Percentiles rank a stretch among this genome's conserved stretches.
Evolutionary conservation across 2,888 invertebrate species (phyloP).

Genomic region (Bugulina stolonifera): DNA sequence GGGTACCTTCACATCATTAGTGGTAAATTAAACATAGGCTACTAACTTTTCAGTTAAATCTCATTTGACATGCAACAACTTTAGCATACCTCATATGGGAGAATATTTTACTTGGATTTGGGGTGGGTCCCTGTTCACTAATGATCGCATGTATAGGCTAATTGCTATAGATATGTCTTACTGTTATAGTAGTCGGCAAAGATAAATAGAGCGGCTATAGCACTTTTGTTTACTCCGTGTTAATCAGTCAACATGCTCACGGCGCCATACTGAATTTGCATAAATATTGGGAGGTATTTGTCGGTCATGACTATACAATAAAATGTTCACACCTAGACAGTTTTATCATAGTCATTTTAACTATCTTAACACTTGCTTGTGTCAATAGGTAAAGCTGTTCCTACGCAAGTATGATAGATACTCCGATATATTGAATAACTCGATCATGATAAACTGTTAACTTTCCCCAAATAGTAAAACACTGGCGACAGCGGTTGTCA

Average conservation of each 20-base stretch:
- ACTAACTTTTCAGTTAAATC: slow-evolving; percentile 13
- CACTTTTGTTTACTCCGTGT: slow-evolving; percentile 24
- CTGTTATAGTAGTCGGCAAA: slow-evolving; percentile 24
- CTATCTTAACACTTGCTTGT: slow-evolving; percentile 27
- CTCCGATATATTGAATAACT: slow-evolving; percentile 22
- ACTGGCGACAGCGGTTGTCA: background rate
- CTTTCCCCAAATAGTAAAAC: background rate
- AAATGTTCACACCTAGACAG: slow-evolving; percentile 27
- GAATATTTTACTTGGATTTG: background rate
- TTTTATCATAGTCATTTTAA: slow-evolving; percentile 27
- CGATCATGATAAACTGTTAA: background rate
- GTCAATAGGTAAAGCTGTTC: slow-evolving; percentile 26
- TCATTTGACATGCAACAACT: background rate
- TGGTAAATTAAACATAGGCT: slow-evolving; percentile 13
- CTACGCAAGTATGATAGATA: slow-evolving; percentile 15
- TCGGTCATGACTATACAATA: slow-evolving; percentile 25
- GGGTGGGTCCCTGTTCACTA: background rate
- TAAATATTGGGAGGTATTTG: slow-evolving; percentile 27
- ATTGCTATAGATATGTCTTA: slow-evolving; percentile 4
- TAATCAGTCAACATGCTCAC: slow-evolving; percentile 27
- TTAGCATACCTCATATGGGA: background rate
- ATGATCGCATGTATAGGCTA: background rate
- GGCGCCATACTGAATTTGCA: slow-evolving; percentile 26
- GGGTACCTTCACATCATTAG: slow-evolving; percentile 5
- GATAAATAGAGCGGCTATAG: slow-evolving; percentile 19